A percentile compares a stretch with the other conserved stretches of the same genome.
These are phyloP conservation scores for Pseudopodoces humilis DNA, from an alignment of 2,113 vertebrate genomes.

Conservation along the genomic window DNA sequence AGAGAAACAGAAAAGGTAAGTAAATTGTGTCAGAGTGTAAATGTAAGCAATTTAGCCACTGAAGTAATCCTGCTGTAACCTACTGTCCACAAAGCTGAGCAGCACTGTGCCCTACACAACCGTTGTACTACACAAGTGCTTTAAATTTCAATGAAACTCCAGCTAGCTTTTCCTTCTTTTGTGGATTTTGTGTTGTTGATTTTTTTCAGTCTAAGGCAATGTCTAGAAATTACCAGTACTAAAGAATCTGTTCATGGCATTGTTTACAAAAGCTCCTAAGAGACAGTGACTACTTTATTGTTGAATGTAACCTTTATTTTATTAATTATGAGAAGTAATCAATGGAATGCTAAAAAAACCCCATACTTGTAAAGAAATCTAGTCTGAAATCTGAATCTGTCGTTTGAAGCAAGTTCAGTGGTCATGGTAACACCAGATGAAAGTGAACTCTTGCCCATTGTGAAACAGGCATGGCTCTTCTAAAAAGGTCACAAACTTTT, in stretches of 20 bases:
- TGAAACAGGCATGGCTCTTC: slow-evolving; percentile 72
- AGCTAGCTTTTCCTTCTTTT: slow-evolving; percentile 8
- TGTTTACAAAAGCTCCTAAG: slow-evolving; percentile 78
- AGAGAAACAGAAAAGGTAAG: background rate
- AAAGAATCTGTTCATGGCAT: slow-evolving; percentile 79
- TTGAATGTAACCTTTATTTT: slow-evolving; percentile 76
- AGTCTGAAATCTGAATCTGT: slow-evolving; percentile 68
- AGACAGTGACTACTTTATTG: slow-evolving; percentile 77
- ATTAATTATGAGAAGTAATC: slow-evolving; percentile 75
- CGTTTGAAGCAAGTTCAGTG: slow-evolving; percentile 66
- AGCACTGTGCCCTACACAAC: background rate
- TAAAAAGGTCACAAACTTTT: slow-evolving; percentile 74
- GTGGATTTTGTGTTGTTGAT: background rate
- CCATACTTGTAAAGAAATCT: slow-evolving; percentile 60
- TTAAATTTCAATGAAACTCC: slow-evolving; percentile 52
- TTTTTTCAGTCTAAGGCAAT: slow-evolving; percentile 82
- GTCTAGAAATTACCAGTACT: slow-evolving; percentile 82
- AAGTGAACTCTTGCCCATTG: slow-evolving; percentile 57
- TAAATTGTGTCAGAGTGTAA: background rate
- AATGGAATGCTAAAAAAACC: slow-evolving; percentile 74
- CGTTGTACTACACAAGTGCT: background rate
- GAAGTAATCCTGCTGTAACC: background rate
- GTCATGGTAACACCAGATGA: slow-evolving; percentile 63
- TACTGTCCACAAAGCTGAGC: background rate
- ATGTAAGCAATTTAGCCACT: background rate